Evolutionary conservation across 2,113 vertebrate genomes (phyloP).

Genomic region (Terrapene triunguis): DNA sequence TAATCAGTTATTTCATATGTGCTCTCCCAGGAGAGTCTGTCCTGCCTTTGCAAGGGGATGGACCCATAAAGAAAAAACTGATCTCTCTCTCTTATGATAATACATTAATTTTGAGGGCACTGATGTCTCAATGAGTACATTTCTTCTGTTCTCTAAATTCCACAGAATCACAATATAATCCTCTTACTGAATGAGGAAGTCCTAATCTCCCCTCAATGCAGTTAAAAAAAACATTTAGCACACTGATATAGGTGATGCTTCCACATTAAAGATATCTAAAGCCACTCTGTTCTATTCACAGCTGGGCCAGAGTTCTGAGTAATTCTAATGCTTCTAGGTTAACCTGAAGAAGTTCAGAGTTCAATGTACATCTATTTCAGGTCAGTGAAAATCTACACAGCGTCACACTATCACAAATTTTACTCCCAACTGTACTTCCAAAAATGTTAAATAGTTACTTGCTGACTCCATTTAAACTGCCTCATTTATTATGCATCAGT

Average conservation of each 20-base stretch:
- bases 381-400: background rate
- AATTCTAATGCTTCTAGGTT: background rate
- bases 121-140: background rate
- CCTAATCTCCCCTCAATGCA: background rate
- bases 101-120: fast-evolving
- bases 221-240: background rate
- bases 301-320: background rate
- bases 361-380: background rate
- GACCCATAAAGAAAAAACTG: background rate
- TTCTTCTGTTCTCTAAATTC: background rate
- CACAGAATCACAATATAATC: background rate
- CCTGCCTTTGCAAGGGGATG: fast-evolving
- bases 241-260: background rate
- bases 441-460: background rate
- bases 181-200: background rate
- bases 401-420: background rate
- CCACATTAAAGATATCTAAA: background rate
- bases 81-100: background rate
- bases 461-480: background rate
- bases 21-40: background rate
- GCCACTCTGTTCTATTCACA: background rate
- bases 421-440: conserved; percentile 1
- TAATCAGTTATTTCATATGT: background rate
- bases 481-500: background rate
- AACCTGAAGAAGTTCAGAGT: background rate